phyloP scores from a whole-genome alignment of 1,140 invertebrate species.

The Drosophila bipectinata region DNA sequence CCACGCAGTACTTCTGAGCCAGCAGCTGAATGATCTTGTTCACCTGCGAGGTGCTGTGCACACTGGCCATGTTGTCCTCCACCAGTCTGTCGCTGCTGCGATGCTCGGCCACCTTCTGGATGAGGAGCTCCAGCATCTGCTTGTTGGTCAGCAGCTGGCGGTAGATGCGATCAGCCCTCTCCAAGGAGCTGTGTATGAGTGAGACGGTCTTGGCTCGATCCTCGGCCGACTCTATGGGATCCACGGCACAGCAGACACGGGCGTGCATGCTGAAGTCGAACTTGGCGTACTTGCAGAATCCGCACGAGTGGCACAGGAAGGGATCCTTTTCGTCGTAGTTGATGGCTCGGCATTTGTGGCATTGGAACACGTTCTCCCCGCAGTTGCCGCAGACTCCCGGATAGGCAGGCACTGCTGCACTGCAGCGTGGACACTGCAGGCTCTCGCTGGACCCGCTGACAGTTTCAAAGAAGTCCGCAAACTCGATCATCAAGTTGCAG shows the following conservation, averaged over 20 bases:
- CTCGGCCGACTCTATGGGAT: slow-evolving; percentile 98
- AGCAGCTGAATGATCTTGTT: slow-evolving; percentile 93
- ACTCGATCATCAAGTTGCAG: slow-evolving; percentile 99
- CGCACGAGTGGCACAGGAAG: slow-evolving; percentile 98
- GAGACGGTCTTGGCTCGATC: slow-evolving; percentile 97
- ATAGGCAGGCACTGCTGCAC: slow-evolving; percentile 97
- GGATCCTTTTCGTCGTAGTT: slow-evolving; percentile 99
- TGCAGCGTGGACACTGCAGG: slow-evolving; percentile 97
- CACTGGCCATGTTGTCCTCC: slow-evolving; percentile 84
- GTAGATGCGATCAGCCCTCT: slow-evolving; percentile 97
- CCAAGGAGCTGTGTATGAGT: slow-evolving; percentile 94
- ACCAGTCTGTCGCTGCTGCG: slow-evolving; percentile 78
- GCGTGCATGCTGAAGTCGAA: slow-evolving; percentile 97
- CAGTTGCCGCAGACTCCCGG: slow-evolving; percentile 99
- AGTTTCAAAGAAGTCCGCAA: slow-evolving; percentile 98
- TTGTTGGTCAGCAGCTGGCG: slow-evolving; percentile 95
- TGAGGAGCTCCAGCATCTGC: slow-evolving; percentile 90
- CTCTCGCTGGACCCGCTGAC: slow-evolving; percentile 93
- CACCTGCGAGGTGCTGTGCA: slow-evolving; percentile 87
- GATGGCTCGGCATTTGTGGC: slow-evolving; percentile 98
- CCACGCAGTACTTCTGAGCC: slow-evolving; percentile 97
- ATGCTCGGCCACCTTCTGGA: slow-evolving; percentile 82
- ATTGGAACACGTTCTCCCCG: slow-evolving; percentile 99
- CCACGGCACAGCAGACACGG: slow-evolving; percentile 96
- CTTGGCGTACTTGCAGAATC: slow-evolving; percentile 99